Evolutionary conservation across 2,888 invertebrate genomes (phyloP), one percentile per base, ranked within the genome.

Genomic region (Caenorhabditis sp.): DNA sequence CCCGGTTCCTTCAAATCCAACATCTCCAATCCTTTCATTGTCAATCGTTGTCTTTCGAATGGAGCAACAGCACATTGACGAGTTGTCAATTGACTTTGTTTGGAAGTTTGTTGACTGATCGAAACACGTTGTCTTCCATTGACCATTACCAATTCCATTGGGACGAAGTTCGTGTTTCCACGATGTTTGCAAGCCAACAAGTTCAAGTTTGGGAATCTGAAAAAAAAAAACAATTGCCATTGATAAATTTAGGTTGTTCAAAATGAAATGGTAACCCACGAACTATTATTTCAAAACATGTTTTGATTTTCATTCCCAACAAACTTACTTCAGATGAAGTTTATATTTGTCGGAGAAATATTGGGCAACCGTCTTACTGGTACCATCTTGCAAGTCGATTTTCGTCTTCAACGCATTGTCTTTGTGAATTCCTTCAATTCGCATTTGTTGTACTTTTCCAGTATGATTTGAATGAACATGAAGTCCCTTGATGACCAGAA

Each of bases 101-200:
- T 49, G 0, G 71, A 27, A 1, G 78, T 80, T 27, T 73, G 69
- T 57, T 83, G 81, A 2, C 67, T 64, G 21, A 79, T 71, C 1
- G 78, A 74, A 0, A 83, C 83, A 1, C 83, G 69, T 62, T 83
- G 83, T 53, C 69, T 76, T 26, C 64, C 70, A n/a, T 67, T 25
- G 27, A 83, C 71, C 0, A 53, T 61, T 56, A 71, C 54, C 27
- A 79, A 17, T 49, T 83, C 83, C 65, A 76, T 68, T 1, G 83
- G 83, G 23, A 64, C 78, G 52, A 49, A 60, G 57, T 73, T 74
- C 23, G 59, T 43, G 21, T 71, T 70, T 14, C 73, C 77, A 1
- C 76, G 59, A 50, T 80, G 63, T 14, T 67, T 66, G 20, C 67
- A 70, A 25, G 70, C 27, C 0, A 78, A 36, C 5, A 81, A 57